Base-by-base conservation (phyloP, 2,797 vertebrate species). In the Hemitrygon akajei region DNA sequence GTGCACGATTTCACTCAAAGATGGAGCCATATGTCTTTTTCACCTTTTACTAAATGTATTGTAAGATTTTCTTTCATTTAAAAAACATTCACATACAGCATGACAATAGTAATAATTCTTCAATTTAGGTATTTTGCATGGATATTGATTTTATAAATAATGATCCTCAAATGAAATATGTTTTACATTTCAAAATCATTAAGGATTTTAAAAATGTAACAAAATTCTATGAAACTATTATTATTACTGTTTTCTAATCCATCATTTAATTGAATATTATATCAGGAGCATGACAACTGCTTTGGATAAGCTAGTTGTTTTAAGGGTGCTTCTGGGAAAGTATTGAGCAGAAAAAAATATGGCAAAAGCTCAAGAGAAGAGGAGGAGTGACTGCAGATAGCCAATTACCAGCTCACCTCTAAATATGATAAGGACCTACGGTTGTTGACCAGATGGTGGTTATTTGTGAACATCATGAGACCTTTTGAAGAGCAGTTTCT, bases 401-500 rank as follows among this genome's bases (percentile, higher is more conserved):
- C 69, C 66, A 93, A 93, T 76, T 93, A 56, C 71, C 91, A 56
- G 71, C 91, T 92, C 58, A 87, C 86, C 63, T 37, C 63, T 22
- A 89, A 89, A 89, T 6, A 63, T 69, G 91, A 93, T 93, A 93
- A 93, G 73, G 84, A n/a, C 20, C 84, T 63, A 60, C 47, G 9
- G 66, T 93, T 76, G 91, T 93, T 93, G 91, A 93, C 91, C 91
- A 16, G 73, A n/a, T 47, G 76, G 47, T 71, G 25, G 18, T 25
- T 91, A 91, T 93, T 58, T 93, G 91, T 56, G 37, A 93, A 93
- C 91, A 93, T 76, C 91, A 93, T 93, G 91, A 76, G 71, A 27
- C 56, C 56, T 93, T 93, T 93, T 14, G 69, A 93, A 93, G 73
- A 56, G 91, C 27, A 56, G 12, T 76, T 63, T 22, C 40, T 93